Evolutionary conservation across 64 coral and sea anemone species (phyloP), one percentile per base, ranked within the genome.

Genomic region (Acropora tenuis): DNA sequence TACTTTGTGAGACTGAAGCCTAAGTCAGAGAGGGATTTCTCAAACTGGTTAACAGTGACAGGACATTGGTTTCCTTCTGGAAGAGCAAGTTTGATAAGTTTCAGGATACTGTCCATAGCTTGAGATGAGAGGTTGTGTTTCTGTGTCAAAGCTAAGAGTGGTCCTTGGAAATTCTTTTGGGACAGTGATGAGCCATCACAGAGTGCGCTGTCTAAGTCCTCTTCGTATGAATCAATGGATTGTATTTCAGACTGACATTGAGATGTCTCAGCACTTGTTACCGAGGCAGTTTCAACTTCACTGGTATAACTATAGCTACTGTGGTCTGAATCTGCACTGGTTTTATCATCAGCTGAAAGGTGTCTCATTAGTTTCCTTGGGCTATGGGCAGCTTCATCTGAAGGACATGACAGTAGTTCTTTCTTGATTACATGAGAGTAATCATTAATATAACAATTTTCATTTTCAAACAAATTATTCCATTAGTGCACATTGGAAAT

Each of bases 101-200:
- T 90, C 20, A 90, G 77, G 81, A 94, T 90, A 66, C 86, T 90
- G 75, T 95, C 93, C n/a, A 73, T 78, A 75, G 88, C 81, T 94
- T 89, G 59, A 47, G 88, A 90, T 30, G 30, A 30, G 30, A 30
- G 30, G 30, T 30, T 30, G 30, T 30, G 30, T 30, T 30, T 30
- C 30, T 77, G 93, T 44, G 72, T 71, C 13, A 94, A 46, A 50
- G 93, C 93, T 74, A 94, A 77, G 69, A 94, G 80, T 47, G 48
- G 20, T 6, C 80, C 75, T 19, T 86, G 90, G 55, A 94, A 94
- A 66, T 89, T 73, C 30, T 30, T 30, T 30, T 30, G 30, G 30
- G 30, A 30, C 30, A 30, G 30, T 30, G 30, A 30, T 30, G 93
- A 74, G 79, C 82, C 88, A 65, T 79, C 80, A 94, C 58, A 94